Evolutionary conservation across 2,797 vertebrate genomes (phyloP), one percentile per base, ranked within the genome.

Genomic region (Arctocebus calabarensis): DNA sequence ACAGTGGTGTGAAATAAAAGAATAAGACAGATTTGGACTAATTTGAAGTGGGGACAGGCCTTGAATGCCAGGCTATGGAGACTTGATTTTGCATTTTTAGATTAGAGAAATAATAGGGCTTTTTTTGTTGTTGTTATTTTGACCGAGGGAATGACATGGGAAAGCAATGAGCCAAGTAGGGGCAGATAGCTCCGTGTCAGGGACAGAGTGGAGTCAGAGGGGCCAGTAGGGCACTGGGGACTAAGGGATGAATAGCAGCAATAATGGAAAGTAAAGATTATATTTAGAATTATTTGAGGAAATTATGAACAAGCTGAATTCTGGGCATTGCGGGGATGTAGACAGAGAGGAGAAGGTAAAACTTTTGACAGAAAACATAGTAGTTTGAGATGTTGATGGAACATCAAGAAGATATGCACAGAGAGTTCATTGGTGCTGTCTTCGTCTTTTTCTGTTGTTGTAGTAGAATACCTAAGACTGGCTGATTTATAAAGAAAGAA

Each of bases 41-140:
- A 6, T 9, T 13, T 40, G 2, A 25, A 23, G 11, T 40, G 10
- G n/a, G 7, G 11, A 12, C 14, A 8, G 25, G 4, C 6, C n/a
- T 82, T 37, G n/a, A 73, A 79, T 68, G 34, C n/a, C 34, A 78
- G 77, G 43, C 45, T 75, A 55, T 66, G 61, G 64, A 78, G 66
- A 90, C 5, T 84, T 34, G 19, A 75, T 92, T 96, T 87, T 96
- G 27, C 59, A 27, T 74, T 92, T 92, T 5, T 27, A 83, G 70
- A 25, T 77, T 48, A 64, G 37, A 84, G 48, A 13, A 64, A 34
- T 22, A 43, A 3, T 74, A 45, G 12, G 7, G 32, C 43, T 1
- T 37, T 27, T 27, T 27, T n/a, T 32, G 9, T 22, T 40, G 82
- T 37, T 84, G 27, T 66, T 48, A 40, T 57, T 61, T 85, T 62